Evolutionary conservation across 1,140 invertebrate species (phyloP), one percentile per base, ranked within the genome.

Genomic region (Harpegnathos saltator): DNA sequence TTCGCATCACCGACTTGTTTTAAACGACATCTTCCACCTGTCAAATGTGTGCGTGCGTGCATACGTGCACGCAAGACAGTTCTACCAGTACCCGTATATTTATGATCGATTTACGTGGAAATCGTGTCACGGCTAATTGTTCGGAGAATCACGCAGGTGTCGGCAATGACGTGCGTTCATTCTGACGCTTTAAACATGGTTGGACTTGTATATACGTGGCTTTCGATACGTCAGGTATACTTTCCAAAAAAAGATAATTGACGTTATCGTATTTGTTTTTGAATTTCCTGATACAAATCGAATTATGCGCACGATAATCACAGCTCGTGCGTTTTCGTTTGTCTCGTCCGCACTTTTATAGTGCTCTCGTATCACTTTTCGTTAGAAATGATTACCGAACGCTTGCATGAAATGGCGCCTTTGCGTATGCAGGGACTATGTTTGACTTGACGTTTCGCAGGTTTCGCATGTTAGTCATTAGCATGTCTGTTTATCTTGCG

Each of bases 61-160:
- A 11, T 44, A 9, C 38, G 9, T 44, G 38, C 38, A 44, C 38
- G 38, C 38, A 44, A 44, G 7, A 44, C 38, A 44, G 38, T 44
- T 44, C 11, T 44, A 3, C 7, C 7, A n/a, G 29, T 15, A 11
- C 22, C 15, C 19, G 9, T 50, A 3, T 29, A 12, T n/a, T 11
- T 15, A 11, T 26, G 12, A 19, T 44, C 50, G 69, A 22, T 24
- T 56, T 22, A 24, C 24, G 50, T 44, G 62, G 14, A 54, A 78
- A 68, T 78, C 19, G 50, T 69, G 63, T 78, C 63, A 48, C 17
- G 19, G 50, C 29, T 68, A 78, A 78, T 68, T 68, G 50, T 68
- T 9, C 38, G 19, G 22, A 12, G 50, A 29, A 24, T 26, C 44
- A 22, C 52, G n/a, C n/a, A 58, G 26, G 22, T 44, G 17, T 26